Base-by-base conservation (phyloP, 2,797 vertebrate genomes). In the Pantherophis vulpinus region DNA sequence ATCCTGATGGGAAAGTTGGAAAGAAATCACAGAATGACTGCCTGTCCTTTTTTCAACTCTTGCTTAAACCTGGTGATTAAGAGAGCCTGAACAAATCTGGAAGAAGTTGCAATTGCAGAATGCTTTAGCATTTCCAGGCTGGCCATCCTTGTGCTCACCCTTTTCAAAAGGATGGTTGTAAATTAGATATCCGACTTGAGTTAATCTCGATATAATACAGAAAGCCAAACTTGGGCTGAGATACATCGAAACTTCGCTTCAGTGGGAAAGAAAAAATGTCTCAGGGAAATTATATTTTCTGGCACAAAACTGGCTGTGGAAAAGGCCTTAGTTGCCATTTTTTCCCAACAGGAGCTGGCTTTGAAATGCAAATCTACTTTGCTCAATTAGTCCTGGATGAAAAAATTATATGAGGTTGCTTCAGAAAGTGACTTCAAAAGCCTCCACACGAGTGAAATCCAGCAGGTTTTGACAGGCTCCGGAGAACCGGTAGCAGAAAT, bases 1-100 rank as follows among this genome's bases (percentile, higher is more conserved):
- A 95, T 86, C 96, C 9, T 99, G 96, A 98, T 0, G 0, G 56
- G 5, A 58, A 7, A 90, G 29, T 23, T 0, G 86, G 59, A 58
- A 23, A 74, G 27, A 8, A 13, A 89, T 25, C 89, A 20, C 29
- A 83, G 1, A 0, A 4, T 5, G 1, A 0, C 1, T 23, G 56
- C 27, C 20, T 60, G 6, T 23, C 20, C 55, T 18, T 23, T 47
- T 47, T 42, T 51, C 6, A n/a, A 37, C 51, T 54, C 4, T 1
- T 83, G 83, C 32, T 27, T 42, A 83, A 60, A 83, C 5, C 23
- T 61, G 27, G 58, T 60, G 70, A 74, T 88, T 89, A 88, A 47
- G 87, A 60, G 37, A 63, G 11, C 10, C 29, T 11, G 89, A 79
- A 11, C 18, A 23, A 79, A 58, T 56, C 37, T 58, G 20, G 37